Evolutionary conservation across 30 jellyfish, hydroid and myxozoan species (phyloP).

Genomic region (Pelagia noctiluca): DNA sequence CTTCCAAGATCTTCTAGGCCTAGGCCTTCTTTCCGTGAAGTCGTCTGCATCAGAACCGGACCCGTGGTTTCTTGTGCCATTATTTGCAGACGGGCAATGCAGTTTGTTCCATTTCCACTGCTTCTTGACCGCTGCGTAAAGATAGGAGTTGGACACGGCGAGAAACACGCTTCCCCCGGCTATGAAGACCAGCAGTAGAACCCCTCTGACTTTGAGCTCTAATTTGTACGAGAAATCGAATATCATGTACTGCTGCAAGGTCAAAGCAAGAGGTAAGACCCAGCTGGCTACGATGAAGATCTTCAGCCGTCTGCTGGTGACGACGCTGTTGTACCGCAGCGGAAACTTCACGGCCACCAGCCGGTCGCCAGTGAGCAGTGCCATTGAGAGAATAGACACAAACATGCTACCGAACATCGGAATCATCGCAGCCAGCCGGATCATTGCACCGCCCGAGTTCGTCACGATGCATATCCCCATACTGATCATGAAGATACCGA

Average conservation of each 20-base stretch:
- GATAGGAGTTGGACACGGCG: constrained; percentile 7
- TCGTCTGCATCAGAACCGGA: not conserved
- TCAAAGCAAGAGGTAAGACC: not conserved
- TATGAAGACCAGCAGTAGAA: not conserved
- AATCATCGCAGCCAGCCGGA: not conserved
- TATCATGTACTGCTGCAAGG: not conserved
- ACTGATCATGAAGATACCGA: not conserved
- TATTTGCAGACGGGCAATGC: not conserved
- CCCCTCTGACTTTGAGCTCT: constrained; percentile 20
- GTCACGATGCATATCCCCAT: not conserved
- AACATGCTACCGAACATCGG: constrained; percentile 32
- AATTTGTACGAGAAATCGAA: not conserved
- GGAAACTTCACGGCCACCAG: constrained; percentile 4
- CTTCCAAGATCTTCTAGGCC: not conserved
- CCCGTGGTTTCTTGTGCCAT: not conserved
- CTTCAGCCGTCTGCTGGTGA: not conserved
- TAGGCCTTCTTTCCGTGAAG: not conserved
- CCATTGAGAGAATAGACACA: constrained; percentile 9
- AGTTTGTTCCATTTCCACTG: not conserved
- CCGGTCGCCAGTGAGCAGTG: constrained; percentile 6
- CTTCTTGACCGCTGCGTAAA: not conserved
- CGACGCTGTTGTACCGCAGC: not conserved
- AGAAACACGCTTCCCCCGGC: not conserved
- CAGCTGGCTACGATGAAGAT: not conserved
- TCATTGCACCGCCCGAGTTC: not conserved